phyloP scores from a whole-genome alignment of 2,797 vertebrate genomes.

The Hapalemur alaotrensis region DNA sequence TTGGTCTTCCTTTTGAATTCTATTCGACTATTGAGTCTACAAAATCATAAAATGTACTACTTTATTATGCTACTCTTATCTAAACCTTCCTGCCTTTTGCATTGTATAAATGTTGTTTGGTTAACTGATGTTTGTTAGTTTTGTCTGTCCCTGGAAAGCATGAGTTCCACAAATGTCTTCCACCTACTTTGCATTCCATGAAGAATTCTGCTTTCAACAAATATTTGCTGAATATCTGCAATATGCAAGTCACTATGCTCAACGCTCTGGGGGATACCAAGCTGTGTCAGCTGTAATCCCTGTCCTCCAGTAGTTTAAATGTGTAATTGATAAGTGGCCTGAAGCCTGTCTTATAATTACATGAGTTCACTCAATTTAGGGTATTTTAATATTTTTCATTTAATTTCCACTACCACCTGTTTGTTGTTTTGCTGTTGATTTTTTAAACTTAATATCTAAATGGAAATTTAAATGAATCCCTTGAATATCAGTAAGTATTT shows the following conservation, averaged over 20 bases:
- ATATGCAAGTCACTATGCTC: constrained; percentile 29
- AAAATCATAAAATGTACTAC: background rate
- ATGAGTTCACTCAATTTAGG: constrained; percentile 39
- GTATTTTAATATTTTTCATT: constrained; percentile 59
- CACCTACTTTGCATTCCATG: constrained; percentile 42
- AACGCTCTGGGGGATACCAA: constrained; percentile 33
- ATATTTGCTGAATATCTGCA: constrained; percentile 66
- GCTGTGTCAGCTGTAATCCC: constrained; percentile 28
- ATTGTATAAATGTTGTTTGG: background rate
- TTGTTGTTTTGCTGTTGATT: constrained; percentile 32
- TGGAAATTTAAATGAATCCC: constrained; percentile 35
- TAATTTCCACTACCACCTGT: constrained; percentile 53
- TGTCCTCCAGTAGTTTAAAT: constrained; percentile 49
- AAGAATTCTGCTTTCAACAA: constrained; percentile 53
- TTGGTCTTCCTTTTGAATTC: background rate
- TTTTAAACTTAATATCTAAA: constrained; percentile 4
- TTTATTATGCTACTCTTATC: background rate
- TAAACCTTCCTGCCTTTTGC: background rate
- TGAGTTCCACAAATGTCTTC: background rate
- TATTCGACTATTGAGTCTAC: background rate
- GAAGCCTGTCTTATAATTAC: constrained; percentile 60
- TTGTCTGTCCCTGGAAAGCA: background rate
- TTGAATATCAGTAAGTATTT: constrained; percentile 37
- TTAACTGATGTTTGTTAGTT: background rate
- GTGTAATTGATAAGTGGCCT: constrained; percentile 66